Conservation (phyloP, 2,888 invertebrate species). For the Coelinius sp. region DNA sequence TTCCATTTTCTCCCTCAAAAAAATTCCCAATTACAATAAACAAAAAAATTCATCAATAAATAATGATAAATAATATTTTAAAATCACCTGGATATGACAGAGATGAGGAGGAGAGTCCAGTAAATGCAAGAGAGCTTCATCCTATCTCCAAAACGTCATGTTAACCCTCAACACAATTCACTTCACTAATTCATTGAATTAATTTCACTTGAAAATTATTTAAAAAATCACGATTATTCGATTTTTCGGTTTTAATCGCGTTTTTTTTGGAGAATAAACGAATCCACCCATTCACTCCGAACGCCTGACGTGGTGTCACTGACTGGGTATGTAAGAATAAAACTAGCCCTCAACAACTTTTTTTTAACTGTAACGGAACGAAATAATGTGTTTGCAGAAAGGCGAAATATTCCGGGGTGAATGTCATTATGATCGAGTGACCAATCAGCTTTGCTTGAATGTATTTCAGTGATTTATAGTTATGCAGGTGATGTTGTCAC, state of each 20-base stretch:
- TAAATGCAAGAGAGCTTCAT: slow-evolving; percentile 77
- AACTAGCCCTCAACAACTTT: background rate
- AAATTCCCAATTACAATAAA: background rate
- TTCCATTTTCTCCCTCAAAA: background rate
- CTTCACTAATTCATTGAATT: background rate
- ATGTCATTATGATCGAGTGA: background rate
- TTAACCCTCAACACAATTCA: slow-evolving; percentile 31
- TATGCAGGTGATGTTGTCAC: background rate
- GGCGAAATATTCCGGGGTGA: background rate
- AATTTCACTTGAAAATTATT: background rate
- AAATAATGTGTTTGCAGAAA: background rate
- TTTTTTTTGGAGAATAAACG: background rate
- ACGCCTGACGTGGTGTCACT: slow-evolving; percentile 15
- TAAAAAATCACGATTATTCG: too few relatives aligned
- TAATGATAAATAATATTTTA: slow-evolving; percentile 50
- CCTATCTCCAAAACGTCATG: slow-evolving; percentile 61
- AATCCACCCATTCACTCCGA: background rate
- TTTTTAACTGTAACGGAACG: background rate
- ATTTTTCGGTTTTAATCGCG: background rate
- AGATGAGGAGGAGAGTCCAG: slow-evolving; percentile 76
- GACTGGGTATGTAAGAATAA: background rate
- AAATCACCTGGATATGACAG: slow-evolving; percentile 75
- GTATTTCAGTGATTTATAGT: background rate
- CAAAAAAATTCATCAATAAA: background rate
- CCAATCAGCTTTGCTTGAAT: background rate